Base-by-base conservation (phyloP, 2,797 vertebrate species). In the Fundulus diaphanus region DNA sequence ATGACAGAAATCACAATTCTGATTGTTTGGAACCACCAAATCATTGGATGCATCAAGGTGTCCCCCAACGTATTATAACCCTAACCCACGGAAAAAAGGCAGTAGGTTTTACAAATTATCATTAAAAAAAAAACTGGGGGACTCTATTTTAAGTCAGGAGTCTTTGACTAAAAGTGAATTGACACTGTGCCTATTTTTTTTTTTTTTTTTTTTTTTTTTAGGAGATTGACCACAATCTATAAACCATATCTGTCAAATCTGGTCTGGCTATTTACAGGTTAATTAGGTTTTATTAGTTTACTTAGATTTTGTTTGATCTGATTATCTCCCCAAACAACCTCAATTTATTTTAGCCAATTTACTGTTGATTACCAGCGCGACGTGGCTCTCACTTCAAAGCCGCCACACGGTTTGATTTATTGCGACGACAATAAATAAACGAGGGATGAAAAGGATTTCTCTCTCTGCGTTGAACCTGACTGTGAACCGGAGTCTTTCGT, bases 401-500 rank as follows among this genome's bases (percentile, higher is more conserved):
- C 57, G 31, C 48, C 3, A 52, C 44, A 57, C 54, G 9, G 35
- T 69, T 80, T 65, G n/a, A 40, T 49, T 29, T 31, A 15, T 57
- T 71, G 49, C 24, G 56, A 40, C 24, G 18, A 65, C 74, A 31
- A 63, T 35, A 33, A 40, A 27, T 67, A 44, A 18, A 52, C 57
- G 42, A 44, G 37, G 16, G 20, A 44, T 63, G 31, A 13, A 24
- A 44, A 78, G n/a, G 7, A 15, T n/a, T 15, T n/a, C 24, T 37
- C 7, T 51, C 31, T 37, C n/a, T 54, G 15, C 24, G 70, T 29
- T 51, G 22, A 77, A 31, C 52, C 48, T 48, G 33, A 73, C 46
- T 68, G 40, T 27, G 29, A 75, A 66, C 74, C 76, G 68, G 61
- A 2, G 65, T 13, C 49, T 81, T 52, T 22, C 74, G 57, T 70